Conservation (phyloP, 2,797 vertebrate species). For the Mus caroli region DNA sequence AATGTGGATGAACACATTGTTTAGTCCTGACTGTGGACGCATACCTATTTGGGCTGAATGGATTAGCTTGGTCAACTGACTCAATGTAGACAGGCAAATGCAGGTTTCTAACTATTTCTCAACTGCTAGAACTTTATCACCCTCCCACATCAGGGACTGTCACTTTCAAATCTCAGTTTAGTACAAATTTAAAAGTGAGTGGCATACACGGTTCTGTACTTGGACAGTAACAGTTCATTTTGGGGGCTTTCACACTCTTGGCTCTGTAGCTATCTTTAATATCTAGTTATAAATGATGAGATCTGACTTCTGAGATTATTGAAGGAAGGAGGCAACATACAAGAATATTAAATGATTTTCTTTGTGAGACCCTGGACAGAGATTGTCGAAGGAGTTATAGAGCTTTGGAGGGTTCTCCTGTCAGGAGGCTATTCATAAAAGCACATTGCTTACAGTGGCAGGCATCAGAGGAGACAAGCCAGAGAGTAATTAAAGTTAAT, state of each 20-base stretch:
- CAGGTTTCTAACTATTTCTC: neutral
- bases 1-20: neutral
- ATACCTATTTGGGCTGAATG: neutral
- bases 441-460: conserved; percentile 47
- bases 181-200: neutral
- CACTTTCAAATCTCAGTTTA: neutral
- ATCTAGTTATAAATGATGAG: conserved; percentile 73
- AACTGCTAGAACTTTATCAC: neutral
- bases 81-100: neutral
- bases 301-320: conserved; percentile 73
- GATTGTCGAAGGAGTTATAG: conserved; percentile 64
- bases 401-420: conserved; percentile 6
- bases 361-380: conserved; percentile 77
- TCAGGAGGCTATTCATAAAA: conserved; percentile 74
- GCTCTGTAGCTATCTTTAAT: conserved; percentile 55
- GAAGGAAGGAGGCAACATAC: conserved; percentile 65
- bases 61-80: neutral
- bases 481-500: conserved; percentile 79
- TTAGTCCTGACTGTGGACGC: neutral
- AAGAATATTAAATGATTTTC: conserved; percentile 80
- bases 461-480: conserved; percentile 5
- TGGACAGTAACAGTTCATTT: neutral
- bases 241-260: conserved; percentile 12
- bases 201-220: neutral
- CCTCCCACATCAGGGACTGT: rapidly evolving